Conservation (phyloP, 2,888 invertebrate genomes). For the Tinea pellionella region DNA sequence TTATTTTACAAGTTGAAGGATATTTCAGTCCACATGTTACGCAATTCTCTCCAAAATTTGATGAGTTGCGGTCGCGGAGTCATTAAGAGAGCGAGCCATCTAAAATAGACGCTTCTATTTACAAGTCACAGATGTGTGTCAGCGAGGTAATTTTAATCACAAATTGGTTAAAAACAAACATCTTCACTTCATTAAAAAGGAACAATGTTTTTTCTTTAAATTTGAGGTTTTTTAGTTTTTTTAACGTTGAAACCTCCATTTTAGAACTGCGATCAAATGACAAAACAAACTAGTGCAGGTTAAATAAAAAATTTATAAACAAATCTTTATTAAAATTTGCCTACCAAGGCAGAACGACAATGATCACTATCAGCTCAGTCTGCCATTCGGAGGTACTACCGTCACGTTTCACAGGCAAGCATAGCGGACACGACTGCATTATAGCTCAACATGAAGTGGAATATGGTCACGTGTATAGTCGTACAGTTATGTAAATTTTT, state of each 20-base stretch:
- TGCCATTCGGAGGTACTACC: too few relatives aligned
- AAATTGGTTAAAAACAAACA: slow-evolving; percentile 13
- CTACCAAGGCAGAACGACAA: too few relatives aligned
- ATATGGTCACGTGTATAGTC: too few relatives aligned
- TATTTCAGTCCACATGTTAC: slow-evolving; percentile 23
- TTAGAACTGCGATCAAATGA: too few relatives aligned
- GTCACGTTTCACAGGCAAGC: too few relatives aligned
- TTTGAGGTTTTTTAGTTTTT: slow-evolving; percentile 17
- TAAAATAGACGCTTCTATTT: slow-evolving; percentile 54
- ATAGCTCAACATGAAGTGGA: too few relatives aligned
- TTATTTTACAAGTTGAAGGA: slow-evolving; percentile 10
- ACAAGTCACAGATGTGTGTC: slow-evolving; percentile 55
- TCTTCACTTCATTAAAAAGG: background rate
- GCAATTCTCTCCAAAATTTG: slow-evolving; percentile 40
- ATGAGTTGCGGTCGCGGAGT: slow-evolving; percentile 43
- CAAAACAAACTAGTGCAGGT: too few relatives aligned
- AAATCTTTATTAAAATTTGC: too few relatives aligned
- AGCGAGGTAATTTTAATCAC: slow-evolving; percentile 32
- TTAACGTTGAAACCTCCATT: slow-evolving; percentile 19
- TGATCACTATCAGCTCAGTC: too few relatives aligned
- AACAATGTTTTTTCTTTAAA: slow-evolving; percentile 15
- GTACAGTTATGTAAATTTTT: too few relatives aligned
- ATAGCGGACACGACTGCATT: too few relatives aligned
- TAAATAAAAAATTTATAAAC: too few relatives aligned
- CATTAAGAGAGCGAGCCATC: slow-evolving; percentile 48